phyloP scores from a whole-genome alignment of 92 coral and sea anemone species.

The Epizoanthus fatuus region DNA sequence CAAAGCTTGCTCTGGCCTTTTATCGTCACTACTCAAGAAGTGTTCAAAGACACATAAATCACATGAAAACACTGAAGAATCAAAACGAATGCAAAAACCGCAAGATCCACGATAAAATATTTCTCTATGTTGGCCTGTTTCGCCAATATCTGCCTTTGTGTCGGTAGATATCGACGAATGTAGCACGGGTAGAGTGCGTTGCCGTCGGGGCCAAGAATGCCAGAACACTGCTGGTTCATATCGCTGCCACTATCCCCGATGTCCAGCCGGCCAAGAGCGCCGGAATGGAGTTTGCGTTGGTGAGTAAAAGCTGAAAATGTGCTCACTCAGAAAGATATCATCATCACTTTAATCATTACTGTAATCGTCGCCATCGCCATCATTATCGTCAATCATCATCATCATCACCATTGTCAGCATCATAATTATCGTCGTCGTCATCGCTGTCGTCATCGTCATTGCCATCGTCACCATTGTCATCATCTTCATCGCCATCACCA shows the following conservation, averaged over 20 bases:
- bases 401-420: background rate
- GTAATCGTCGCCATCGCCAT: background rate
- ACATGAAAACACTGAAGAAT: no score
- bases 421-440: background rate
- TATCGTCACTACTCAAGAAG: no score
- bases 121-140: no score
- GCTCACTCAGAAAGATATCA: no score
- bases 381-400: background rate
- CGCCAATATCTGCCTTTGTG: no score
- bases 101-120: no score
- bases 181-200: background rate
- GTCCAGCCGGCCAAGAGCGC: background rate
- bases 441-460: background rate
- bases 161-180: background rate
- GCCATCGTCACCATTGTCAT: background rate
- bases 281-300: constrained; percentile 3
- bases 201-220: background rate
- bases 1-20: no score
- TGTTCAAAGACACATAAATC: no score
- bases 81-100: no score
- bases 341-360: background rate
- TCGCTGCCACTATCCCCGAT: background rate
- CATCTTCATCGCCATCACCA: background rate
- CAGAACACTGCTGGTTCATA: background rate
- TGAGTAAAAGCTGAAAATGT: background rate